A percentile compares a stretch with the other conserved stretches of the same genome.
These are phyloP conservation scores for Exephanes ischioxanthus DNA, from an alignment of 2,888 invertebrate species.

Conservation along the genomic window DNA sequence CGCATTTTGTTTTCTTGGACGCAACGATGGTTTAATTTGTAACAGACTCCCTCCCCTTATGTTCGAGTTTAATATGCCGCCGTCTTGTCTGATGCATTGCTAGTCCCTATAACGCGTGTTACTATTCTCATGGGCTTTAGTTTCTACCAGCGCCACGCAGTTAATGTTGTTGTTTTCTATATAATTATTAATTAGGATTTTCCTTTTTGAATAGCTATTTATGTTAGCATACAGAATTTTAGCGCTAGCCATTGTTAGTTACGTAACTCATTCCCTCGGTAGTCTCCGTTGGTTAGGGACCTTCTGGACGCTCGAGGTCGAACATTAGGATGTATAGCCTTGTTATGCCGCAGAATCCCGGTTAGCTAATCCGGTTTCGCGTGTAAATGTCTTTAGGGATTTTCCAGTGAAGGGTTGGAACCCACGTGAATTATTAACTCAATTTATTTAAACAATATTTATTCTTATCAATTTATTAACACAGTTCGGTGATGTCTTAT, in stretches of 20 bases:
- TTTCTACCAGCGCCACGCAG: slow-evolving; percentile 7
- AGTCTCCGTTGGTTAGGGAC: slow-evolving; percentile 6
- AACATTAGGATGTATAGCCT: slow-evolving; percentile 7
- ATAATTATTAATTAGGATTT: neutral
- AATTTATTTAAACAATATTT: no score
- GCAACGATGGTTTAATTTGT: neutral
- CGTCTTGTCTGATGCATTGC: no score
- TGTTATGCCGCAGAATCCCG: no score
- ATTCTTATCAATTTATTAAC: no score
- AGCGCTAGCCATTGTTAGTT: slow-evolving; percentile 9
- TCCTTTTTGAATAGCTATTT: neutral
- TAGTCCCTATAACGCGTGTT: slow-evolving; percentile 13
- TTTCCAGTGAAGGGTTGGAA: no score
- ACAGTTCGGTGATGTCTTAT: no score
- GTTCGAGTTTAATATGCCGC: neutral
- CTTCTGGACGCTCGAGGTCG: neutral
- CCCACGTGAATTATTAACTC: no score
- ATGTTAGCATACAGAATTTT: slow-evolving; percentile 2
- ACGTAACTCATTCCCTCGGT: neutral
- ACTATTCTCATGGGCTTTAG: neutral
- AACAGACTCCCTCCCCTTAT: neutral
- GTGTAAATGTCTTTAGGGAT: no score
- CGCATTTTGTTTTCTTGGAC: slow-evolving; percentile 29
- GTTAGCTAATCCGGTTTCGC: no score
- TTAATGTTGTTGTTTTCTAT: neutral